These are phyloP conservation scores for Oryzias melastigma DNA, from an alignment of 2,113 vertebrate species.

Conservation along the genomic window DNA sequence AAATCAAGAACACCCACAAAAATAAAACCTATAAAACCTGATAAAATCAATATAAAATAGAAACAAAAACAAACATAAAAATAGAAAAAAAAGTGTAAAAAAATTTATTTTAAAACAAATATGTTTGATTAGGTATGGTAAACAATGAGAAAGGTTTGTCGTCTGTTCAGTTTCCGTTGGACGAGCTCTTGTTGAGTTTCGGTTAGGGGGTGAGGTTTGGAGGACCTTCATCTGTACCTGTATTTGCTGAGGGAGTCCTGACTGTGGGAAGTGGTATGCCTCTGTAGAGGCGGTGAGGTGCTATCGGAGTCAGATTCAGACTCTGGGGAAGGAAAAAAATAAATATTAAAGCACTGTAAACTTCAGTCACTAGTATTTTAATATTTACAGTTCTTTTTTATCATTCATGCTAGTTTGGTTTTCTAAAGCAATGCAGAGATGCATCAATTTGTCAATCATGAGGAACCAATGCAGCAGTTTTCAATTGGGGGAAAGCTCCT, in stretches of 20 bases:
- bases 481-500: too few species aligned
- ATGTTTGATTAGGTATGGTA: conserved; percentile 18
- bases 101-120: conserved; percentile 19
- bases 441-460: too few species aligned
- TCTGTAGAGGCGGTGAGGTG: conserved; percentile 55
- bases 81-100: conserved; percentile 1
- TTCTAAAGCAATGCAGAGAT: too few species aligned
- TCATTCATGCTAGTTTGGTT: too few species aligned
- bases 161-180: conserved; percentile 55
- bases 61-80: neutral
- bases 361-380: neutral
- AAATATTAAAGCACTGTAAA: neutral
- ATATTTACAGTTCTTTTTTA: too few species aligned
- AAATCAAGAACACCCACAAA: conserved; percentile 52
- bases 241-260: conserved; percentile 77
- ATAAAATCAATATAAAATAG: conserved; percentile 28
- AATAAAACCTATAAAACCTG: conserved; percentile 16
- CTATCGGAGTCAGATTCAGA: conserved; percentile 77
- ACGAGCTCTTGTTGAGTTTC: conserved; percentile 49
- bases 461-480: too few species aligned
- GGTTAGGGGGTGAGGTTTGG: conserved; percentile 30
- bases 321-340: conserved; percentile 42
- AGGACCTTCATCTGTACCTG: conserved; percentile 79
- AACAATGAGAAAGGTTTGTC: conserved; percentile 6
- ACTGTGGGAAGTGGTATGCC: conserved; percentile 67